phyloP scores from a whole-genome alignment of 2,113 vertebrate species.

The Oryzias javanicus region DNA sequence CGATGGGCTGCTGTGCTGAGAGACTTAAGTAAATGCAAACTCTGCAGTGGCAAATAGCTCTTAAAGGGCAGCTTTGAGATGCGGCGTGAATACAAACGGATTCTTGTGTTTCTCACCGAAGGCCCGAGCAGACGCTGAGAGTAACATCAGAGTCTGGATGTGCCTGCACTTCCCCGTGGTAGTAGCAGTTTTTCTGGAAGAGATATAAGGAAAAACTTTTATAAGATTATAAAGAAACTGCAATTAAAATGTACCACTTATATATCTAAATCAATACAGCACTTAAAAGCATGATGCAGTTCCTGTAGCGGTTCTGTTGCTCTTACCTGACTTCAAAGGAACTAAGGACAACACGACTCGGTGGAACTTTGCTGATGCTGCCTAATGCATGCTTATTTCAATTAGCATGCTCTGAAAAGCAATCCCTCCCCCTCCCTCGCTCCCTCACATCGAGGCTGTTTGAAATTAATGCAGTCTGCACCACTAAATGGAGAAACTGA shows the following conservation, averaged over 20 bases:
- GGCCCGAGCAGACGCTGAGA: conserved; percentile 76
- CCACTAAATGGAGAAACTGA: conserved; percentile 17
- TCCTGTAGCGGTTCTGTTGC: not conserved
- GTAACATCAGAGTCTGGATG: conserved; percentile 71
- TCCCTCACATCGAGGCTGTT: conserved; percentile 8
- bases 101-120: conserved; percentile 70
- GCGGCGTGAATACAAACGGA: conserved; percentile 35
- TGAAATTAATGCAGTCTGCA: conserved; percentile 32
- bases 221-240: not conserved
- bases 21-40: conserved; percentile 59
- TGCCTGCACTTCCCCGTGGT: conserved; percentile 75
- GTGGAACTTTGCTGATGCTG: conserved; percentile 13
- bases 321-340: conserved; percentile 34
- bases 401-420: conserved; percentile 17
- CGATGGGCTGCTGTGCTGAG: conserved; percentile 28
- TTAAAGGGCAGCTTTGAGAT: conserved; percentile 40
- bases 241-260: not conserved
- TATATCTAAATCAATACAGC: not conserved
- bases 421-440: not conserved
- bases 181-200: conserved; percentile 77
- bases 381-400: conserved; percentile 17
- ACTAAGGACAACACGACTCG: conserved; percentile 13
- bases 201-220: conserved; percentile 18
- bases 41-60: conserved; percentile 39
- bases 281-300: conserved; percentile 9